These are phyloP conservation scores for Drosophila athabasca DNA, from an alignment of 1,140 invertebrate genomes.

Conservation along the genomic window DNA sequence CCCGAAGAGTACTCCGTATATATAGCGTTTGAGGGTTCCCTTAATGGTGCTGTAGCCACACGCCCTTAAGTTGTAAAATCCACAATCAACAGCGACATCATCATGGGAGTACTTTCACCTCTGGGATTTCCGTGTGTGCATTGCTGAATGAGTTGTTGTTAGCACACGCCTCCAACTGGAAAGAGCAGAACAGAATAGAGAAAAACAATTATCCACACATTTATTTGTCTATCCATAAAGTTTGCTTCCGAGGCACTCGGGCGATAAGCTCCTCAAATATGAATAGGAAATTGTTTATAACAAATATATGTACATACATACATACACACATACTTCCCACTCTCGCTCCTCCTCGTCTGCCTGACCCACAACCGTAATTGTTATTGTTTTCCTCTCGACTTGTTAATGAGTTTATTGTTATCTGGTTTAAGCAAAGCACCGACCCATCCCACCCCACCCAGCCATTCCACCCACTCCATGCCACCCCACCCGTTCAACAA, in stretches of 20 bases:
- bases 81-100: neutral
- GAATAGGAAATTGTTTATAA: conserved; percentile 65
- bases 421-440: conserved; percentile 18
- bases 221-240: conserved; percentile 41
- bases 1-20: neutral
- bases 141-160: conserved; percentile 33
- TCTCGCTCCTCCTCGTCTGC: conserved; percentile 3
- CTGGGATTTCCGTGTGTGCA: conserved; percentile 6
- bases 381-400: conserved; percentile 48
- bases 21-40: neutral
- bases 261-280: conserved; percentile 69
- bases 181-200: conserved; percentile 1
- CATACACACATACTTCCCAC: conserved; percentile 40
- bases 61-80: conserved; percentile 23
- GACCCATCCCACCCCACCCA: conserved; percentile 8
- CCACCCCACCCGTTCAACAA: too few species aligned
- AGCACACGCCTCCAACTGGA: conserved; percentile 44
- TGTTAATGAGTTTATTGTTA: conserved; percentile 64
- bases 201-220: conserved; percentile 64
- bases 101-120: conserved; percentile 18
- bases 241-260: conserved; percentile 35
- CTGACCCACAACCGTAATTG: conserved; percentile 14
- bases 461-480: neutral
- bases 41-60: neutral
- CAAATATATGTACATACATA: conserved; percentile 4